Percentiles rank a stretch among this genome's conserved stretches.
phyloP scores from a whole-genome alignment of 2,113 vertebrate genomes.

The Acrocephalus arundinaceus region DNA sequence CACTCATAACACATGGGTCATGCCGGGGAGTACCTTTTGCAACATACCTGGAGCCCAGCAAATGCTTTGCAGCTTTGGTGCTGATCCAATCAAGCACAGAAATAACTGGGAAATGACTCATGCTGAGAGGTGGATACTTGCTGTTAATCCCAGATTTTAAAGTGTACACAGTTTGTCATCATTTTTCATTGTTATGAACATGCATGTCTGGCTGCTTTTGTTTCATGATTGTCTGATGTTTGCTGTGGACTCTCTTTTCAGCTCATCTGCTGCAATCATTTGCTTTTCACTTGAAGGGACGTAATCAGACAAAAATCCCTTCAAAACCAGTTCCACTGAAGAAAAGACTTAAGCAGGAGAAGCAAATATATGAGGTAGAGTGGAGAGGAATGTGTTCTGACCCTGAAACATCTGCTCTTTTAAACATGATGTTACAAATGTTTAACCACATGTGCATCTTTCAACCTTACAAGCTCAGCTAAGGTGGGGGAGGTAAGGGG shows the following conservation, averaged over 20 bases:
- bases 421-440: background rate
- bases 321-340: background rate
- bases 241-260: background rate
- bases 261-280: background rate
- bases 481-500: background rate
- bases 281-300: background rate
- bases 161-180: conserved; percentile 8
- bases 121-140: background rate
- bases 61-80: background rate
- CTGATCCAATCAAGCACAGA: conserved; percentile 26
- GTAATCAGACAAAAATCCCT: conserved; percentile 26
- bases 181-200: conserved; percentile 28
- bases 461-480: background rate
- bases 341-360: background rate
- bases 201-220: background rate
- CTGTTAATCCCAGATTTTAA: conserved; percentile 35
- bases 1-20: accelerated
- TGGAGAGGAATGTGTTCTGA: conserved; percentile 20
- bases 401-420: conserved; percentile 39
- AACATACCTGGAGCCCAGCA: background rate
- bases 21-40: background rate
- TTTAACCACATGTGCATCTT: conserved; percentile 20
- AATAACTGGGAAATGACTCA: conserved; percentile 35
- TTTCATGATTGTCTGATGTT: background rate
- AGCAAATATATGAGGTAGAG: conserved; percentile 31